These are phyloP conservation scores for Oscheius sp. DNA, from an alignment of 2,888 invertebrate species.

Conservation along the genomic window DNA sequence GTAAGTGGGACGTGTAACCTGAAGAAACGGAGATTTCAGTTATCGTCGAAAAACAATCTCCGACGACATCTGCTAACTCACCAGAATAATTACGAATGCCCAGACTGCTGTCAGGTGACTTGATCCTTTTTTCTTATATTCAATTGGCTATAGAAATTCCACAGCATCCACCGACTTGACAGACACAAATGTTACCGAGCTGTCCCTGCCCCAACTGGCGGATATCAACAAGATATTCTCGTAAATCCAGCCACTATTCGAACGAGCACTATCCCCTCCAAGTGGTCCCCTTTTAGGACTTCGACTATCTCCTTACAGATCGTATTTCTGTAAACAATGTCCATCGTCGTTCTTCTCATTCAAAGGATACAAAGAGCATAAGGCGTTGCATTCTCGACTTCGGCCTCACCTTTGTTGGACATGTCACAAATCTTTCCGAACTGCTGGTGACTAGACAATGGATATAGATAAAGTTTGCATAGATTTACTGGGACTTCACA, in stretches of 20 bases:
- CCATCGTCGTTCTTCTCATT: conserved; percentile 38
- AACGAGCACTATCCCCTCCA: neutral
- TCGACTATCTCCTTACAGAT: conserved; percentile 7
- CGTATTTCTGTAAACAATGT: conserved; percentile 37
- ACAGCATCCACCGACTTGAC: conserved; percentile 38
- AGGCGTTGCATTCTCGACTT: conserved; percentile 41
- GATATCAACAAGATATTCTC: conserved; percentile 14
- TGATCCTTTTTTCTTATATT: neutral
- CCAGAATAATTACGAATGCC: conserved; percentile 41
- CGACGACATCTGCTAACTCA: conserved; percentile 36
- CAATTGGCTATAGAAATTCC: conserved; percentile 38
- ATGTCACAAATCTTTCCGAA: conserved; percentile 55
- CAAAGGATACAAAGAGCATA: conserved; percentile 46
- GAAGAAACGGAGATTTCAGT: conserved; percentile 5
- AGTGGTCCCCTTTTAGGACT: neutral
- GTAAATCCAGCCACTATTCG: conserved; percentile 12
- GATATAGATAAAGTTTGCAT: neutral
- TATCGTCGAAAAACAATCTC: conserved; percentile 32
- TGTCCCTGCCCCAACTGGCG: neutral
- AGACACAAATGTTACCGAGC: conserved; percentile 24
- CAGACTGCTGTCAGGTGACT: conserved; percentile 42
- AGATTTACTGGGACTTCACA: conserved; percentile 48
- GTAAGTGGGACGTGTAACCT: neutral
- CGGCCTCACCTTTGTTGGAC: conserved; percentile 54
- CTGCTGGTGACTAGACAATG: conserved; percentile 39